Conservation (phyloP, 1,140 invertebrate genomes). For the Drosophila dunni region DNA sequence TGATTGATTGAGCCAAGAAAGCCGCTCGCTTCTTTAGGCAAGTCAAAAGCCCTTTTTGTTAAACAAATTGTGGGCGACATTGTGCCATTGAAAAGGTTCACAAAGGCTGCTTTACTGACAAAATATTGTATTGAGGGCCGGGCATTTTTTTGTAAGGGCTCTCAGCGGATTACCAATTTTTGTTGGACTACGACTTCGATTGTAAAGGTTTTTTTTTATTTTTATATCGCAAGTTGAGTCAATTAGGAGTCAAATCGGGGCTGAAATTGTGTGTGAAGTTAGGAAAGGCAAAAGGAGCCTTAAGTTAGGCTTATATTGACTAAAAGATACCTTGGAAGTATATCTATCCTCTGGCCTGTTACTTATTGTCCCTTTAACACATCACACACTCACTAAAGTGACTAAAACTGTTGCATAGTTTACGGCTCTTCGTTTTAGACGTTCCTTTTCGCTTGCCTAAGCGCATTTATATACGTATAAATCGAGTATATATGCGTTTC, state of each 20-base stretch:
- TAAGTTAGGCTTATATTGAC: too few relatives aligned
- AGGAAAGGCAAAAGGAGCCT: neutral
- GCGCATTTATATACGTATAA: constrained; percentile 70
- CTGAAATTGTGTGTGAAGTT: neutral
- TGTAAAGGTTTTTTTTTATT: too few relatives aligned
- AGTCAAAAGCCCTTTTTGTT: constrained; percentile 82
- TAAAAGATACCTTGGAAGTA: too few relatives aligned
- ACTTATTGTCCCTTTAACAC: too few relatives aligned
- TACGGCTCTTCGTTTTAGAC: constrained; percentile 64
- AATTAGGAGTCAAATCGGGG: constrained; percentile 30
- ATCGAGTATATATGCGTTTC: constrained; percentile 67
- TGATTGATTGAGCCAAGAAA: constrained; percentile 71
- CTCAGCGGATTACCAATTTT: constrained; percentile 48
- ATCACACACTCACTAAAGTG: too few relatives aligned
- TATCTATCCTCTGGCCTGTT: too few relatives aligned
- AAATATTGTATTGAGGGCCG: constrained; percentile 17
- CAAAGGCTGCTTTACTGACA: constrained; percentile 7
- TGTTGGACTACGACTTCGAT: constrained; percentile 43
- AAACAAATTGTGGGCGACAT: constrained; percentile 71
- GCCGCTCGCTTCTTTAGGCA: constrained; percentile 10
- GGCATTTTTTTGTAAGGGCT: neutral
- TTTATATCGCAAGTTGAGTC: constrained; percentile 1
- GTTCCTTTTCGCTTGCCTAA: constrained; percentile 73
- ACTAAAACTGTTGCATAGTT: constrained; percentile 65
- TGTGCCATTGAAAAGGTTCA: constrained; percentile 50